These are phyloP conservation scores for Dorcus parallelipipedus DNA, from an alignment of 2,888 invertebrate genomes.

Conservation along the genomic window DNA sequence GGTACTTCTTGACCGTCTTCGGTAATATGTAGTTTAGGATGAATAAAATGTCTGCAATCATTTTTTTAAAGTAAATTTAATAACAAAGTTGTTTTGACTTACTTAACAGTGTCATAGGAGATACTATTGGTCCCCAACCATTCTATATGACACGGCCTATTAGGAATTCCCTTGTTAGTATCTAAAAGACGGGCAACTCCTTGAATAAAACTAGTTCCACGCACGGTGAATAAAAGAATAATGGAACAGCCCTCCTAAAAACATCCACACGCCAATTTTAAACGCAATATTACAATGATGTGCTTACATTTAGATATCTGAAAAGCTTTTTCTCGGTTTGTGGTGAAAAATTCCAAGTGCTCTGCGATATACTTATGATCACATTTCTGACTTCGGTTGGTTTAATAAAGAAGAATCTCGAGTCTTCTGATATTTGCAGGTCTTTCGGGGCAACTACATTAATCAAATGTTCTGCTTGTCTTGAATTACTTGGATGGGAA, in stretches of 20 bases:
- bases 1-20: conserved; percentile 19
- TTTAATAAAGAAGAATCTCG: conserved; percentile 60
- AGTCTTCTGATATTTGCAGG: conserved; percentile 42
- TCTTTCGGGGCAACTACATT: conserved; percentile 30
- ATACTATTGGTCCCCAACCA: conserved; percentile 28
- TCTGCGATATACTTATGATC: conserved; percentile 55
- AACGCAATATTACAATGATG: neutral
- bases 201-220: conserved; percentile 41
- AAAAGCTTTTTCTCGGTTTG: conserved; percentile 61
- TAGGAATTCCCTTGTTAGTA: conserved; percentile 16
- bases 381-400: conserved; percentile 56
- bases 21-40: conserved; percentile 17
- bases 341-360: conserved; percentile 59
- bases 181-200: conserved; percentile 29
- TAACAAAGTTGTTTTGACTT: conserved; percentile 1
- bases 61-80: neutral
- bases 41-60: conserved; percentile 18
- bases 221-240: conserved; percentile 54
- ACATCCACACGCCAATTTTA: neutral
- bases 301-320: conserved; percentile 55
- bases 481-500: neutral
- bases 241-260: conserved; percentile 44
- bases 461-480: neutral
- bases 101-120: conserved; percentile 20
- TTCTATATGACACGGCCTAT: conserved; percentile 21